Evolutionary conservation across 2,888 invertebrate genomes (phyloP).

Genomic region (Camptogramma bilineatum): DNA sequence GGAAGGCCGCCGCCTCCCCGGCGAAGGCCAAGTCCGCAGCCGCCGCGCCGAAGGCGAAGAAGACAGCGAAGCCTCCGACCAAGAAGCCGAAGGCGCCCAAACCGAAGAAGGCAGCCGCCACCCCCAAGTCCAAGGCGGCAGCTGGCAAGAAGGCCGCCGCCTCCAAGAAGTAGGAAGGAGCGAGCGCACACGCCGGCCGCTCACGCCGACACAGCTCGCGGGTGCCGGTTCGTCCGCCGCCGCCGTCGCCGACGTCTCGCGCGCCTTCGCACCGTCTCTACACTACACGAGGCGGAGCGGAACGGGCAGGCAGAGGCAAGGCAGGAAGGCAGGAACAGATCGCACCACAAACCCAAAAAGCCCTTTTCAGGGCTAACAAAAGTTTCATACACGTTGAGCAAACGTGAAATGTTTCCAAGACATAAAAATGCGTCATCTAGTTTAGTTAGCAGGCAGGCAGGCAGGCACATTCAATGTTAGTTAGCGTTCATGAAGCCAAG

Average conservation of each 20-base stretch:
- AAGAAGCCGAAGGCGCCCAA: constrained; percentile 64
- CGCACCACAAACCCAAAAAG: no score
- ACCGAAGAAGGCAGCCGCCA: constrained; percentile 47
- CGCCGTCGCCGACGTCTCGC: constrained; percentile 3
- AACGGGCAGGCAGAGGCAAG: no score
- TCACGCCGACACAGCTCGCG: not conserved
- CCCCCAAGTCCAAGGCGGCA: constrained; percentile 24
- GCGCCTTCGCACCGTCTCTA: no score
- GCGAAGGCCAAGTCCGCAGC: constrained; percentile 37
- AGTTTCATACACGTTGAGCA: no score
- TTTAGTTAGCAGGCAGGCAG: no score
- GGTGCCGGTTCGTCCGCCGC: constrained; percentile 5
- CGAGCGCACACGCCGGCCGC: not conserved
- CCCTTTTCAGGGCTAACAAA: no score
- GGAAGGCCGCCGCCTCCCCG: constrained; percentile 16
- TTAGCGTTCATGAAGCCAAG: no score
- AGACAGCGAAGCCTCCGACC: constrained; percentile 56
- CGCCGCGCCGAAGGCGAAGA: constrained; percentile 56
- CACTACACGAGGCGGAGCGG: no score
- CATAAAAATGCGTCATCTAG: no score
- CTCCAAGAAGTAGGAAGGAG: constrained; percentile 47
- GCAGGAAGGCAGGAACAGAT: no score
- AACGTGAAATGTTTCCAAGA: no score
- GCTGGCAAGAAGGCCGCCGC: constrained; percentile 56
- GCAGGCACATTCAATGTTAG: no score